Percentiles rank a stretch among this genome's conserved stretches.
Conservation (phyloP, 2,888 invertebrate genomes). For the Xiphydria camelus region DNA sequence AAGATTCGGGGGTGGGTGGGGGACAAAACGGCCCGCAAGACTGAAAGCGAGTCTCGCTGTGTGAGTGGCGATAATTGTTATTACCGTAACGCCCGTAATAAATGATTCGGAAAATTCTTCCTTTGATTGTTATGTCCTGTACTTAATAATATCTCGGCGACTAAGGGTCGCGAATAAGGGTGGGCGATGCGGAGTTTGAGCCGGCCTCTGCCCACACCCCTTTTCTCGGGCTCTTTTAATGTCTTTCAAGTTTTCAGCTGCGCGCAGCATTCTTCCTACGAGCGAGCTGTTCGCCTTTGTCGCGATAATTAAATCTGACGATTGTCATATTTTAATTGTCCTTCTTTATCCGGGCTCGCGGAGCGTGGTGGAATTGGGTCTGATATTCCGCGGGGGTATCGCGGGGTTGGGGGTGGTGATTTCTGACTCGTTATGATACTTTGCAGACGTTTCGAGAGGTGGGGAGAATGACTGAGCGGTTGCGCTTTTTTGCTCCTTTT, state of each 20-base stretch:
- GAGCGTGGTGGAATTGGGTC: too few species aligned
- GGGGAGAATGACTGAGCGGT: too few species aligned
- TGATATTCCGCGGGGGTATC: too few species aligned
- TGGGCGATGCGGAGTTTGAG: too few species aligned
- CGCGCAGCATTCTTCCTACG: constrained; percentile 42
- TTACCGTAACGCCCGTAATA: constrained; percentile 37
- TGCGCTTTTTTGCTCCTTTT: too few species aligned
- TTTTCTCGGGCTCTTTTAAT: constrained; percentile 39
- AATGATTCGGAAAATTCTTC: constrained; percentile 43
- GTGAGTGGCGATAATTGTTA: constrained; percentile 39
- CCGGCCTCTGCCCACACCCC: too few species aligned
- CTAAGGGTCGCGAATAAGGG: constrained; percentile 10
- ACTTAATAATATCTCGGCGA: constrained; percentile 36
- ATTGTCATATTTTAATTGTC: constrained; percentile 57
- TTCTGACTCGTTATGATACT: too few species aligned
- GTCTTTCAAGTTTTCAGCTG: constrained; percentile 52
- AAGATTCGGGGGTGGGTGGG: too few species aligned
- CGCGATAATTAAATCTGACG: constrained; percentile 56
- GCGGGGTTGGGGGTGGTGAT: too few species aligned
- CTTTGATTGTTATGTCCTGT: constrained; percentile 41
- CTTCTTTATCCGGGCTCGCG: constrained; percentile 40
- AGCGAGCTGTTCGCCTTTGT: constrained; percentile 40
- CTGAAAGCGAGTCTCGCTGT: too few species aligned
- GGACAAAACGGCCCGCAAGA: too few species aligned
- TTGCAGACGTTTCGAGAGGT: too few species aligned